Evolutionary conservation across 2,888 invertebrate genomes (phyloP), one percentile per base, ranked within the genome.

Genomic region (Leptinotarsa peninsularis): DNA sequence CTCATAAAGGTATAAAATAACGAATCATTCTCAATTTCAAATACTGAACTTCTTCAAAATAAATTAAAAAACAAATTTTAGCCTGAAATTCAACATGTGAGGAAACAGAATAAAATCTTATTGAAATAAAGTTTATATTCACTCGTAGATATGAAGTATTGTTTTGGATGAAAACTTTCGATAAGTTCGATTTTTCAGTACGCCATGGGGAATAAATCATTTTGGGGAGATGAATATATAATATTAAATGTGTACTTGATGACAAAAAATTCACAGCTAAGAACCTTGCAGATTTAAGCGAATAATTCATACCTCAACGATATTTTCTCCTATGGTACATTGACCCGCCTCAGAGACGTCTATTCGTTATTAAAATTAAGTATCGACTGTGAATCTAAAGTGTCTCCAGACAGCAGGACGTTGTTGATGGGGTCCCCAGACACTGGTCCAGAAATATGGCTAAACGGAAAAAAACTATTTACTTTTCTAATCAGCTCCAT

Each of bases 361-460:
- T 91, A 93, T 84, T 94, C 93, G 15, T 93, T 92, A 66, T 92
- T 93, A 74, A 87, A 83, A 82, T 93, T 94, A 67, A 93, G 89
- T 71, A 94, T 88, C 23, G 93, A 93, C 85, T 93, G 93, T 4
- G 94, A 91, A 86, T 94, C 94, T 75, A 93, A 87, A 71, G 92
- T 89, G 80, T 91, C 92, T 72, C 91, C 91, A 83, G 91, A 91
- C 66, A 93, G 89, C 79, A 93, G 90, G 76, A 92, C 91, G 76
- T 90, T 90, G 84, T 93, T 92, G 82, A 91, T 85, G 17, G 88
- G 86, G 52, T 87, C 86, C 67, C 90, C 90, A 85, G 82, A 86
- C 73, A 89, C 79, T 54, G 82, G 89, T 85, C 84, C 84, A 54
- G 81, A 81, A 77, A 86, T 86, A 77, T 85, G 85, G 78, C 89